These are phyloP conservation scores for Drosophila meridionalis DNA, from an alignment of 2,888 invertebrate species.

Conservation along the genomic window DNA sequence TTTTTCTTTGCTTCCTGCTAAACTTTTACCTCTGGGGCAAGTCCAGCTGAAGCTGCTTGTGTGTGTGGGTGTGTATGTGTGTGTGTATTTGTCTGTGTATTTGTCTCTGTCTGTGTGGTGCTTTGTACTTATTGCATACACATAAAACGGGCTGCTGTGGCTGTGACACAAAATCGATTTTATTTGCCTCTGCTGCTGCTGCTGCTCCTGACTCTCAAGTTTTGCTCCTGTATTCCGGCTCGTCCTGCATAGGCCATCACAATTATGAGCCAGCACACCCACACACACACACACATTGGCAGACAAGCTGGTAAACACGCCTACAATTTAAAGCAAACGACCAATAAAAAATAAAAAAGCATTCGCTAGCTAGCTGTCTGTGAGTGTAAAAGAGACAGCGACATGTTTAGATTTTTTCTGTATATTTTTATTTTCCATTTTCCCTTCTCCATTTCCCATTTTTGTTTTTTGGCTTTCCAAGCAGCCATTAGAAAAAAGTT, in stretches of 20 bases:
- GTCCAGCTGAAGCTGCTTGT: neutral
- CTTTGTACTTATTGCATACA: constrained; percentile 61
- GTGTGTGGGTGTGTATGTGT: neutral
- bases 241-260: constrained; percentile 51
- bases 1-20: constrained; percentile 41
- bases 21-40: constrained; percentile 66
- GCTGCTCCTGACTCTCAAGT: neutral
- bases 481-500: constrained; percentile 53
- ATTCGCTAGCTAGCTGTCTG: constrained; percentile 1
- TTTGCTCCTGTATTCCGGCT: constrained; percentile 4
- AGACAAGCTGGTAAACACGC: constrained; percentile 66
- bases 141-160: constrained; percentile 48
- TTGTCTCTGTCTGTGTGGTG: constrained; percentile 1
- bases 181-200: constrained; percentile 50
- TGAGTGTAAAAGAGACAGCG: constrained; percentile 31
- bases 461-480: neutral
- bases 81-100: neutral
- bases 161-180: constrained; percentile 80
- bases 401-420: constrained; percentile 36
- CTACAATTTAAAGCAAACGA: constrained; percentile 82
- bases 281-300: constrained; percentile 6
- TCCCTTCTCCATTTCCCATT: neutral
- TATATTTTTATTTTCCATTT: constrained; percentile 10
- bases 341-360: constrained; percentile 81
- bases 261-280: constrained; percentile 43